Base-by-base conservation (phyloP, 1,140 invertebrate species). In the Drosophila quadrilineata region DNA sequence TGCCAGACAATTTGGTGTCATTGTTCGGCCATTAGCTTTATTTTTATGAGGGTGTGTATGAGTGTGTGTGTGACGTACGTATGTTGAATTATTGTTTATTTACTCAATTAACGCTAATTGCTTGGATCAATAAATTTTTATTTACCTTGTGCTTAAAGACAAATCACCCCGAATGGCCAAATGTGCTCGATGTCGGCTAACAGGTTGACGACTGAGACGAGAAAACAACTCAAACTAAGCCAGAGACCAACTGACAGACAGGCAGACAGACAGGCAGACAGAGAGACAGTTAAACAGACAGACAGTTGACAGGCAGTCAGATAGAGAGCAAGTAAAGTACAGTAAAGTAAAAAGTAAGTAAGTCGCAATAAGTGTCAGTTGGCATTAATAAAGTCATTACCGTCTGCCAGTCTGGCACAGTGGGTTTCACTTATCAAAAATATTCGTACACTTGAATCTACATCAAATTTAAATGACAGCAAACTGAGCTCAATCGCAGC, bases 81-180 rank as follows among this genome's bases (percentile, higher is more conserved):
- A 56, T 56, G 68, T 29, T 80, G 71, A 71, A 75, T 67, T 80
- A 80, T 75, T 75, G 76, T 75, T 80, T 82, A 75, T 82, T 75
- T 76, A 76, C 76, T 62, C 76, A 82, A 80, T 80, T 80, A 80
- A 68, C 72, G 53, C 70, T 80, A 80, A 80, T 80, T 80, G 76
- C 76, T 75, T 65, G 72, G 62, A 75, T 80, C 76, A 82, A 80
- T 80, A 80, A 75, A 82, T 82, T 75, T 80, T 69, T 80, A 80
- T 80, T 82, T 82, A 73, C 76, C 36, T 50, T 65, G 31, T 43
- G 69, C 57, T 60, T 53, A 35, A 75, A 33, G 41, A 45, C 41
- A 48, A 36, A 36, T n/a, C 35, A 33, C 38, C 43, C 43, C 22
- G 50, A 79, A 45, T 49, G 58, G 19, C 49, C 19, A 22, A 40